Conservation (phyloP, 2,797 vertebrate genomes). For the Sphaeramia orbicularis region DNA sequence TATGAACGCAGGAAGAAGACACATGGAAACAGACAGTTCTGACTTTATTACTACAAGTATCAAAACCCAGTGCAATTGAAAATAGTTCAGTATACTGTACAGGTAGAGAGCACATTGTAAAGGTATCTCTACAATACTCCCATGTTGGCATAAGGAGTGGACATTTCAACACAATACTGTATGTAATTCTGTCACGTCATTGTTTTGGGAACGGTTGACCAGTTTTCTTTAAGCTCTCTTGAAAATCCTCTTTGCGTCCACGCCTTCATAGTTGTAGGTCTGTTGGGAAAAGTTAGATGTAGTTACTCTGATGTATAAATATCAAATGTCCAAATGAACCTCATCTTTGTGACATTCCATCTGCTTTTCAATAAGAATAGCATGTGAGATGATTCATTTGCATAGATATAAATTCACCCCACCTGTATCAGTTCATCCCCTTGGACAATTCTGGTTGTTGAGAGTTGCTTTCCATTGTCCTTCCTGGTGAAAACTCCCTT, state of each 20-base stretch:
- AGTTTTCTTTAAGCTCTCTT: slow-evolving; percentile 84
- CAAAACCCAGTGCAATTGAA: slow-evolving; percentile 59
- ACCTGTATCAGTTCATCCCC: slow-evolving; percentile 92
- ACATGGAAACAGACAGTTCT: background rate
- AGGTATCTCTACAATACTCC: background rate
- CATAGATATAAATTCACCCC: slow-evolving; percentile 27
- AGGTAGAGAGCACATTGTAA: slow-evolving; percentile 41
- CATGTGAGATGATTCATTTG: background rate
- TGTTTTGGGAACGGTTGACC: background rate
- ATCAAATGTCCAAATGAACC: background rate
- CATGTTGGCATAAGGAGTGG: background rate
- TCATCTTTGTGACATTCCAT: background rate
- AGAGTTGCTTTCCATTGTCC: slow-evolving; percentile 91
- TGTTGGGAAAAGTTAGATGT: slow-evolving; percentile 69
- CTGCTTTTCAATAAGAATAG: background rate
- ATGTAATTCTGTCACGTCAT: slow-evolving; percentile 24
- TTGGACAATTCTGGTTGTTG: slow-evolving; percentile 81
- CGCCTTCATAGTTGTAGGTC: slow-evolving; percentile 91
- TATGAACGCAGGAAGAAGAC: background rate
- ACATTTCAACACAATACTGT: slow-evolving; percentile 53
- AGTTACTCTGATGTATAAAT: background rate
- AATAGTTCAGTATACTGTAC: slow-evolving; percentile 26
- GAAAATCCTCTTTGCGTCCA: slow-evolving; percentile 93
- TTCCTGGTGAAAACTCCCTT: slow-evolving; percentile 88
- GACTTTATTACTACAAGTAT: slow-evolving; percentile 75